Conservation (phyloP, 2,888 invertebrate species). For the Polietes domitor region DNA sequence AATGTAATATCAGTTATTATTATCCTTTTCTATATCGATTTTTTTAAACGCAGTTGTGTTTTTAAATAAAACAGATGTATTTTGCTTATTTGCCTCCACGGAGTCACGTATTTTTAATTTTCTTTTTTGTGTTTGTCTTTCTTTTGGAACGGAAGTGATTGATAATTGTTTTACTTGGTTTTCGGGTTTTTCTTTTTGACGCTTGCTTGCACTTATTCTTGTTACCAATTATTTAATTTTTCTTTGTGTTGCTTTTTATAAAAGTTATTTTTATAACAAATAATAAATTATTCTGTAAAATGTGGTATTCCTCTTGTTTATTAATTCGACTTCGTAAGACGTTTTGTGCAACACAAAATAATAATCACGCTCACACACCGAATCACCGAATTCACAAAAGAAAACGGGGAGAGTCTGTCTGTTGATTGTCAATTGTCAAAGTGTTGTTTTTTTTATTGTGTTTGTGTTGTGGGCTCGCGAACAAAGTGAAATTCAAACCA, state of each 20-base stretch:
- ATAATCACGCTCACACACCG: constrained; percentile 25
- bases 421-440: constrained; percentile 64
- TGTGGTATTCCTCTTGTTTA: not conserved
- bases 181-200: not conserved
- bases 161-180: constrained; percentile 35
- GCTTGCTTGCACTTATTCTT: constrained; percentile 10
- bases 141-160: constrained; percentile 53
- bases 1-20: not conserved
- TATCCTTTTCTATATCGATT: constrained; percentile 21
- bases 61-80: constrained; percentile 38
- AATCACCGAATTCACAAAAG: constrained; percentile 18
- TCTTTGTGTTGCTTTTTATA: constrained; percentile 9
- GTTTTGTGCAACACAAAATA: constrained; percentile 48
- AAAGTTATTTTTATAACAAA: constrained; percentile 36
- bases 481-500: constrained; percentile 6
- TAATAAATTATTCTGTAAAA: constrained; percentile 21
- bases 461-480: not conserved
- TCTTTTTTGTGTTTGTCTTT: constrained; percentile 48
- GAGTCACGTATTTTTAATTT: constrained; percentile 43
- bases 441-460: constrained; percentile 18
- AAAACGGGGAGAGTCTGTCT: constrained; percentile 54
- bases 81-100: not conserved
- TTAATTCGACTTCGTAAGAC: constrained; percentile 40
- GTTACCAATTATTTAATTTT: constrained; percentile 14
- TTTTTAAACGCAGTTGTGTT: not conserved